Percentiles rank a stretch among this genome's conserved stretches.
phyloP scores from a whole-genome alignment of 2,888 invertebrate genomes.

The Sipunculus nudus region DNA sequence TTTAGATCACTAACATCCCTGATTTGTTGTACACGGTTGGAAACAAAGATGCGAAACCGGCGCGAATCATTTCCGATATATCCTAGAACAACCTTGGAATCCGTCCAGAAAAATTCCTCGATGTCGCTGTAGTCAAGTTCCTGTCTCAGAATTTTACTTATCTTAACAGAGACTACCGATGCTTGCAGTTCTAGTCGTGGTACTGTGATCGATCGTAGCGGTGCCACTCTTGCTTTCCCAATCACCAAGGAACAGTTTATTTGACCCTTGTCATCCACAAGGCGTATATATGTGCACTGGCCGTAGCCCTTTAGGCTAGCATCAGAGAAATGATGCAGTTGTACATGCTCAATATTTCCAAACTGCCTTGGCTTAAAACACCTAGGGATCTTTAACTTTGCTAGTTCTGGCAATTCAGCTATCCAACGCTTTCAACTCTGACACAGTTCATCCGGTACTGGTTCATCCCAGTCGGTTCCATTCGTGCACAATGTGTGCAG shows the following conservation, averaged over 20 bases:
- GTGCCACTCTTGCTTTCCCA: conserved; percentile 38
- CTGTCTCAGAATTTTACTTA: neutral
- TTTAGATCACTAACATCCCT: conserved; percentile 19
- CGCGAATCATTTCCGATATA: conserved; percentile 23
- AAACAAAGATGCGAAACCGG: conserved; percentile 43
- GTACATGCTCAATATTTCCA: conserved; percentile 15
- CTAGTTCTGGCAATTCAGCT: neutral
- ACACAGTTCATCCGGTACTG: conserved; percentile 14
- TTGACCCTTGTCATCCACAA: conserved; percentile 15
- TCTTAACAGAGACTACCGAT: conserved; percentile 19
- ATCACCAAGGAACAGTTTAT: conserved; percentile 36
- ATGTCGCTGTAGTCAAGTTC: conserved; percentile 13
- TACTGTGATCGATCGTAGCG: conserved; percentile 33
- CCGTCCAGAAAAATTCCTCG: conserved; percentile 16
- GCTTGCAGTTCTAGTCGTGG: conserved; percentile 39
- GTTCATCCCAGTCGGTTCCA: conserved; percentile 35
- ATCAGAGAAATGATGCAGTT: conserved; percentile 44
- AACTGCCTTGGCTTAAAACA: conserved; percentile 31
- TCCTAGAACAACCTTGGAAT: conserved; percentile 10
- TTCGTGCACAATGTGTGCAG: conserved; percentile 34
- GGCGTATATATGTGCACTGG: conserved; percentile 37
- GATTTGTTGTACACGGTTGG: conserved; percentile 41
- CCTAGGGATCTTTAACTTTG: neutral
- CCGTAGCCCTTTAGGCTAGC: conserved; percentile 37
- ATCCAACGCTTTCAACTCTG: conserved; percentile 5